Evolutionary conservation across 2,888 invertebrate genomes (phyloP).

Genomic region (Acronicta alni): DNA sequence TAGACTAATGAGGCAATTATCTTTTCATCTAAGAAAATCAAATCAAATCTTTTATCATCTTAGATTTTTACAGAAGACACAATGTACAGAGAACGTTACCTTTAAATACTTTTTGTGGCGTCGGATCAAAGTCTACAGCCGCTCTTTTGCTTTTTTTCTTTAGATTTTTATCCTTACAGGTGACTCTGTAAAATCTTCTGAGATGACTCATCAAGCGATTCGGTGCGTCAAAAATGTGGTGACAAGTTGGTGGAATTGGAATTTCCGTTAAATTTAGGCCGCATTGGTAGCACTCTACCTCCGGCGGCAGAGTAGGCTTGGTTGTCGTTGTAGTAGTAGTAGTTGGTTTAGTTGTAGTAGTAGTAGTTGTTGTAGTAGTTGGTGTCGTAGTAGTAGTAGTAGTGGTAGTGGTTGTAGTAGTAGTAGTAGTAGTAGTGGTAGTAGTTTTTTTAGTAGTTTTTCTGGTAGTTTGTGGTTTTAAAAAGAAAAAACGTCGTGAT

Average conservation of each 20-base stretch:
- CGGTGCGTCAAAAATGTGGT: slow-evolving; percentile 37
- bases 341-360: not conserved
- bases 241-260: slow-evolving; percentile 48
- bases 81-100: not conserved
- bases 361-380: too few relatives aligned
- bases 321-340: not conserved
- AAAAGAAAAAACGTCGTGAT: too few relatives aligned
- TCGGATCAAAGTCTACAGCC: not conserved
- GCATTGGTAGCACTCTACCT: slow-evolving; percentile 61
- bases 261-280: slow-evolving; percentile 54
- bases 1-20: too few relatives aligned
- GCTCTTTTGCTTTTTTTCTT: not conserved
- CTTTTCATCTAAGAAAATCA: too few relatives aligned
- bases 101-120: slow-evolving; percentile 3
- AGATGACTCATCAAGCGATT: not conserved
- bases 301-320: not conserved
- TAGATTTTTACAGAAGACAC: too few relatives aligned
- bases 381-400: too few relatives aligned
- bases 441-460: not conserved
- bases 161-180: not conserved
- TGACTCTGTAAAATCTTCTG: not conserved
- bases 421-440: not conserved
- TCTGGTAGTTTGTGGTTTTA: not conserved
- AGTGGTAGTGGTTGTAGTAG: not conserved
- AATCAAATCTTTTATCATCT: too few relatives aligned